Base-by-base conservation (phyloP, 2,113 vertebrate genomes). In the Nyctibius bracteatus region DNA sequence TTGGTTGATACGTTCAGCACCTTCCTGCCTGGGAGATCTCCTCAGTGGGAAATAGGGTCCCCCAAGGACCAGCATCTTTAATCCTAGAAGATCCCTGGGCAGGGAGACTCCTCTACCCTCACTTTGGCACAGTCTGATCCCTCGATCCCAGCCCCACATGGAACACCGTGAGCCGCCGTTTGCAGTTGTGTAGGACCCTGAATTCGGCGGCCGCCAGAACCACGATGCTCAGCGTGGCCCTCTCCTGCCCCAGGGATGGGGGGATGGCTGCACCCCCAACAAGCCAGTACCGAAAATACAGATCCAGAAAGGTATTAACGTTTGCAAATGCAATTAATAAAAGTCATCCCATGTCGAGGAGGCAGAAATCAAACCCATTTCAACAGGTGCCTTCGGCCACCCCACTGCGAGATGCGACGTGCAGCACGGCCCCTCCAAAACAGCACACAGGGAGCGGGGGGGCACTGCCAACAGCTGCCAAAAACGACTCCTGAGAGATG, bases 231-330 rank as follows among this genome's bases (percentile, higher is more conserved):
- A 30, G 51, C 1, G 0, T 1, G 44, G 49, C 21, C 51, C 51
- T n/a, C 10, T 15, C 41, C 31, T 10, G 6, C n/a, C 41, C 37
- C 20, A 17, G 31, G 44, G 62, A 20, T 21, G 44, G 5, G 3
- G 55, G 51, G 44, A 47, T 20, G 65, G 73, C 47, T 19, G n/a
- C 47, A 17, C 18, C 4, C 28, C 19, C n/a, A 33, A 4, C 0
- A 3, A 55, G 39, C 28, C 6, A 0, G 16, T 1, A 22, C n/a
- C 12, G 2, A 78, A 78, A 59, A 8, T 15, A 58, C 0, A 0
- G 44, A 43, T 28, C 20, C 41, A 27, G 67, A 30, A 8, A 39
- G 10, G 33, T 2, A 3, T 59, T 86, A 16, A 5, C 0, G 13
- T 54, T 33, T n/a, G 19, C 14, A 75, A 33, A 51, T 0, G 0